Evolutionary conservation across 2,113 vertebrate genomes (phyloP), one percentile per base, ranked within the genome.

Genomic region (Lipophrys pholis): DNA sequence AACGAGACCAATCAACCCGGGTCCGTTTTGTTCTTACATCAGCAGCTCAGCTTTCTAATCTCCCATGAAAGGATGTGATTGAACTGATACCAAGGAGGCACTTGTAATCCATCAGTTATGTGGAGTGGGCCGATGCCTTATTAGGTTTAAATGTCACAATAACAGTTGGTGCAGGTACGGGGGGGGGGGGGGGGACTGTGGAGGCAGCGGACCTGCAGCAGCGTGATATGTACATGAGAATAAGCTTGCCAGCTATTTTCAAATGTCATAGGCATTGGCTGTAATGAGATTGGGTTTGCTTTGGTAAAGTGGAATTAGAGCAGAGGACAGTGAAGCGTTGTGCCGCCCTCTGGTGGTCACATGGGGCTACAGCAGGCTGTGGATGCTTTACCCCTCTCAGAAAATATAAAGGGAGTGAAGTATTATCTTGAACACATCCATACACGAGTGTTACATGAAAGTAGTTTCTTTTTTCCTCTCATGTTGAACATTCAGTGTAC

Each of bases 181-280:
- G 38, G 2, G 36, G 43, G 11, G 43, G 0, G 43, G 43, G 43
- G 45, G 45, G 14, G 68, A 21, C 8, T 0, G 48, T 1, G 52
- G 12, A 11, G 39, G 36, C 5, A 3, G 39, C 0, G 40, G 49
- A 61, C 43, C 57, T 63, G 58, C 49, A 48, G 64, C 1, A 49
- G 52, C 54, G 48, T 68, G 58, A 78, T 71, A 68, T 11, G 15
- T 60, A 49, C 38, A 17, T 6, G 41, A 57, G 46, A 72, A 75
- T 64, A 66, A 36, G 62, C 54, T 56, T 12, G 45, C 62, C 46
- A 69, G 67, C 48, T 69, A 68, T 83, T 85, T 86, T 54, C 40
- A 85, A 87, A 87, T 89, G 83, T 73, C 86, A 89, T 41, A 82
- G 71, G 70, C 71, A 65, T 70, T 65, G 78, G 60, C 64, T 64